phyloP scores from a whole-genome alignment of 2,888 invertebrate species.

The Mactromeris polynyma region DNA sequence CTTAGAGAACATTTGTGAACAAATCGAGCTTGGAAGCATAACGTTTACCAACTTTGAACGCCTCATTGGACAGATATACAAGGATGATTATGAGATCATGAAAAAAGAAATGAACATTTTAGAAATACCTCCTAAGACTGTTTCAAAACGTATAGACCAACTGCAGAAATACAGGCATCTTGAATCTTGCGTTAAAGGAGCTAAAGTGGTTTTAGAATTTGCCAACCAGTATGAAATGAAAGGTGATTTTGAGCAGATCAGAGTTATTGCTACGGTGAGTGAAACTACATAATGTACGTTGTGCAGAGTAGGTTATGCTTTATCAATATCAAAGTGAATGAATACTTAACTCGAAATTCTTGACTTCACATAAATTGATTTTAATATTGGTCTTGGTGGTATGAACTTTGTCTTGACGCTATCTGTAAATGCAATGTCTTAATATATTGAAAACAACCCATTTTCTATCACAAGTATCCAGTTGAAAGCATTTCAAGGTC shows the following conservation, averaged over 20 bases:
- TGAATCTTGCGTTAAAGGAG: slow-evolving; percentile 64
- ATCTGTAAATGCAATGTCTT: too few species aligned
- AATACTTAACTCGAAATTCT: too few species aligned
- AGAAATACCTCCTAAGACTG: slow-evolving; percentile 13
- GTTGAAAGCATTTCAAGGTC: too few species aligned
- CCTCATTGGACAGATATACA: slow-evolving; percentile 29
- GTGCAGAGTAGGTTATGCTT: too few species aligned
- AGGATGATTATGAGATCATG: slow-evolving; percentile 38
- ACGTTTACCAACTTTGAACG: slow-evolving; percentile 40
- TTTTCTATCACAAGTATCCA: too few species aligned
- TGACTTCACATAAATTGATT: too few species aligned
- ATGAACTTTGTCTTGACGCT: too few species aligned
- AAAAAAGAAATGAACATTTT: slow-evolving; percentile 35
- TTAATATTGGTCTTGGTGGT: too few species aligned
- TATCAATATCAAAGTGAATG: too few species aligned
- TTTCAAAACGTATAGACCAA: slow-evolving; percentile 61
- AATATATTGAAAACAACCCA: too few species aligned
- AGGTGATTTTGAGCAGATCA: slow-evolving; percentile 64
- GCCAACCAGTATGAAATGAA: slow-evolving; percentile 53
- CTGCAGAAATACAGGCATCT: slow-evolving; percentile 65
- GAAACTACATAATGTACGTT: neutral
- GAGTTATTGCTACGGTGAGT: slow-evolving; percentile 49
- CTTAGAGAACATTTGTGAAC: slow-evolving; percentile 19
- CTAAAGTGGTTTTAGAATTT: slow-evolving; percentile 69
- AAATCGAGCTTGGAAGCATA: slow-evolving; percentile 32